These are phyloP conservation scores for Phaedon cochleariae DNA, from an alignment of 2,888 invertebrate genomes.

Conservation along the genomic window DNA sequence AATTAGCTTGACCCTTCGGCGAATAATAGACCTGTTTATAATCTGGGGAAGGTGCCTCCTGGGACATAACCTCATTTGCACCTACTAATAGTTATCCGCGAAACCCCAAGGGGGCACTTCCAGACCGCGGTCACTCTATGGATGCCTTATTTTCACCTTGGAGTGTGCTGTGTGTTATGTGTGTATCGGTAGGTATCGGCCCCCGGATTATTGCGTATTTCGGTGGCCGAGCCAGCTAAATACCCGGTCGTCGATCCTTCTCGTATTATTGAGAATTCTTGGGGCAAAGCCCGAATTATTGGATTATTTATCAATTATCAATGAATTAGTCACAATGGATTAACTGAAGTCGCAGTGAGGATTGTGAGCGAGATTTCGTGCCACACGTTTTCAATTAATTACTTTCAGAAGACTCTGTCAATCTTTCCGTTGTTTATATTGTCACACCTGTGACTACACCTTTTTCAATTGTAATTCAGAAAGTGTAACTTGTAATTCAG, in stretches of 20 bases:
- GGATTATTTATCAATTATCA: neutral
- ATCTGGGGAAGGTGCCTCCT: conserved; percentile 44
- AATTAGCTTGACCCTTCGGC: neutral
- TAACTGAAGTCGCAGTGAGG: too few species aligned
- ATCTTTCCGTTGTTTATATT: too few species aligned
- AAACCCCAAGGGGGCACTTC: conserved; percentile 45
- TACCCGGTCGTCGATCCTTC: neutral
- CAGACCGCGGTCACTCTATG: conserved; percentile 44
- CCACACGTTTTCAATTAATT: too few species aligned
- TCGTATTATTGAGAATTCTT: neutral
- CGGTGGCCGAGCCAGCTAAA: neutral
- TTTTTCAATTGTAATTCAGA: too few species aligned
- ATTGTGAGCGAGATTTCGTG: too few species aligned
- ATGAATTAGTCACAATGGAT: too few species aligned
- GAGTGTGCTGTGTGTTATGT: neutral
- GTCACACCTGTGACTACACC: too few species aligned
- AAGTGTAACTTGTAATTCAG: too few species aligned
- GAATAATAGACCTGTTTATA: conserved; percentile 32
- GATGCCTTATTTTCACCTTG: conserved; percentile 26
- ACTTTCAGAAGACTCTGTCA: too few species aligned
- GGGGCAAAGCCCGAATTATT: neutral
- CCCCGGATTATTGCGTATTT: conserved; percentile 12
- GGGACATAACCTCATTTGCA: conserved; percentile 47
- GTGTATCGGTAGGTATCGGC: neutral
- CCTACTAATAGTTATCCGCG: conserved; percentile 49